Evolutionary conservation across 2,797 vertebrate genomes (phyloP), one percentile per base, ranked within the genome.

Genomic region (Pteropus rufus): DNA sequence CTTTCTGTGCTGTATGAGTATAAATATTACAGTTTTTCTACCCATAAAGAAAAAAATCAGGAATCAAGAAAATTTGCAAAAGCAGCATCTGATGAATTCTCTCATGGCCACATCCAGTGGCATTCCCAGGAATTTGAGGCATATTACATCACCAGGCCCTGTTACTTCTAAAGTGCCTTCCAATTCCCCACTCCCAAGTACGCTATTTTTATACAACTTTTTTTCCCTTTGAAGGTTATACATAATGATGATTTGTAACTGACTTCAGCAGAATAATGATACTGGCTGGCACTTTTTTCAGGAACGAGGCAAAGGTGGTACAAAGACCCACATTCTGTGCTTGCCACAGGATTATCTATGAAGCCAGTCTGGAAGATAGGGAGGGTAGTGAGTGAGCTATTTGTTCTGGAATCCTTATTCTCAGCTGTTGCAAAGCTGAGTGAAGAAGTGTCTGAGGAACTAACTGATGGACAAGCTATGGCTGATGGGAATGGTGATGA

Each of bases 71-170:
- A 62, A 89, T 75, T 4, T 73, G 29, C 44, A 89, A 64, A 24
- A 70, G 54, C 23, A n/a, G 21, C 15, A 14, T 14, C 21, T n/a
- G 26, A 8, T 39, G 31, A 62, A 52, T 58, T 67, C 41, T 36
- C 10, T 12, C 0, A 0, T 0, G 15, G 70, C 29, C 26, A 16
- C 39, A 34, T 7, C 29, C 29, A 46, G 29, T 5, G 31, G 14
- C n/a, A 26, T 26, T 34, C 18, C 10, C 21, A 4, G 80, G 34
- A 41, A 69, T 24, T 0, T 46, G 72, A 46, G 19, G 46, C 6
- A 2, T 19, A 18, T 62, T 9, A 24, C 2, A 24, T 10, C 18
- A 9, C 18, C 49, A 62, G 75, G 34, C 18, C 36, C 54, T 29
- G 24, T 26, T 10, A 21, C 18, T 18, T 18, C 41, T 26, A 26